phyloP scores from a whole-genome alignment of 2,113 vertebrate genomes.

The Zosterops hypoxanthus region DNA sequence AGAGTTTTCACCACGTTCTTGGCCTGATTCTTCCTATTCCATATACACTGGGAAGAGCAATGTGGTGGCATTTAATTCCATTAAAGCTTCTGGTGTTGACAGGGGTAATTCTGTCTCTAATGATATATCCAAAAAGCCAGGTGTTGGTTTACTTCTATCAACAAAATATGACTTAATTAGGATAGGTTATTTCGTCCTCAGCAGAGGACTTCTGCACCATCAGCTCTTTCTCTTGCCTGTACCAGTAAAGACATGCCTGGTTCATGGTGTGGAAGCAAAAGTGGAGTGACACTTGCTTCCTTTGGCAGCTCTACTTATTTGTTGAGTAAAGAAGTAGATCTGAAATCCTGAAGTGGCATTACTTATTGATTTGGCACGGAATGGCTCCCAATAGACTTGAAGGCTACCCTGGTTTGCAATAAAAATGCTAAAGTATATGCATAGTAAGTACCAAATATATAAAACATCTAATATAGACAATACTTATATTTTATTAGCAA shows the following conservation, averaged over 20 bases:
- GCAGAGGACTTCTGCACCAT: background rate
- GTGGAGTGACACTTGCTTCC: background rate
- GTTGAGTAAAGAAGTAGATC: background rate
- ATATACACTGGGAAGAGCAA: accelerated
- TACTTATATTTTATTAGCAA: background rate
- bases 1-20: background rate
- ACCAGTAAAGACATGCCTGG: background rate
- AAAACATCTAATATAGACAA: background rate
- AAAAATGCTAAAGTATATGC: background rate
- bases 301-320: background rate
- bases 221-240: background rate
- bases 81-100: background rate
- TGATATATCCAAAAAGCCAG: background rate
- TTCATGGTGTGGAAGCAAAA: background rate
- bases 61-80: background rate
- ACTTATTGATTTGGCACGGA: background rate
- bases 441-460: background rate
- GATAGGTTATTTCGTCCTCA: background rate
- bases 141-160: background rate
- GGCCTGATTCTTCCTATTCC: background rate
- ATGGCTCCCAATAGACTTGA: background rate
- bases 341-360: background rate
- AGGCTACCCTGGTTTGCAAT: background rate
- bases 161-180: background rate
- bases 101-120: background rate